These are phyloP conservation scores for Drosophila phalerata DNA, from an alignment of 2,888 invertebrate species.

Conservation along the genomic window DNA sequence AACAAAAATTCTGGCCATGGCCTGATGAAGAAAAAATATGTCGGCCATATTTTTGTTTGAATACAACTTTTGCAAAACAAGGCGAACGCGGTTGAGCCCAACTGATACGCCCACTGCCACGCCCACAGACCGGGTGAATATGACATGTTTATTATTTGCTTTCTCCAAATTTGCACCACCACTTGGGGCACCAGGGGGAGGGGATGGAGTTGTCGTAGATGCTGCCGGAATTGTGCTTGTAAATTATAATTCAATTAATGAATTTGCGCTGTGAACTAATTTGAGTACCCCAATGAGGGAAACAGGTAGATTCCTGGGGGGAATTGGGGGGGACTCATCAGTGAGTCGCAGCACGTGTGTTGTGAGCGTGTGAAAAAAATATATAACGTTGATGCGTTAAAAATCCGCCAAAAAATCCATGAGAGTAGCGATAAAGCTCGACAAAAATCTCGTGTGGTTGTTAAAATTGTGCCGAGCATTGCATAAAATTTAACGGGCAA, in stretches of 20 bases:
- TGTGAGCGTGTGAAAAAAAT: background rate
- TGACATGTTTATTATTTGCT: conserved; percentile 59
- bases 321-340: conserved; percentile 25
- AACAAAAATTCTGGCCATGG: conserved; percentile 5
- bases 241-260: conserved; percentile 78
- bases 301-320: background rate
- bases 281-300: conserved; percentile 45
- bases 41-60: conserved; percentile 18
- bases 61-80: conserved; percentile 34
- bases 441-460: conserved; percentile 68
- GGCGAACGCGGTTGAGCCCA: conserved; percentile 24
- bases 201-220: background rate
- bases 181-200: background rate
- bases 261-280: conserved; percentile 71
- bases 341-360: conserved; percentile 29
- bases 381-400: conserved; percentile 28
- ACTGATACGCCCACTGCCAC: conserved; percentile 22
- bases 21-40: conserved; percentile 7
- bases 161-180: conserved; percentile 35
- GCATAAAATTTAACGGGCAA: conserved; percentile 41
- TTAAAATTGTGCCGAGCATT: conserved; percentile 61
- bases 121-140: conserved; percentile 34
- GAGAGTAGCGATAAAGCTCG: conserved; percentile 62
- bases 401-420: conserved; percentile 63
- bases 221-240: conserved; percentile 48